A percentile compares a stretch with the other conserved stretches of the same genome.
phyloP scores from a whole-genome alignment of 1,140 invertebrate genomes.

The Acromyrmex echinatior region DNA sequence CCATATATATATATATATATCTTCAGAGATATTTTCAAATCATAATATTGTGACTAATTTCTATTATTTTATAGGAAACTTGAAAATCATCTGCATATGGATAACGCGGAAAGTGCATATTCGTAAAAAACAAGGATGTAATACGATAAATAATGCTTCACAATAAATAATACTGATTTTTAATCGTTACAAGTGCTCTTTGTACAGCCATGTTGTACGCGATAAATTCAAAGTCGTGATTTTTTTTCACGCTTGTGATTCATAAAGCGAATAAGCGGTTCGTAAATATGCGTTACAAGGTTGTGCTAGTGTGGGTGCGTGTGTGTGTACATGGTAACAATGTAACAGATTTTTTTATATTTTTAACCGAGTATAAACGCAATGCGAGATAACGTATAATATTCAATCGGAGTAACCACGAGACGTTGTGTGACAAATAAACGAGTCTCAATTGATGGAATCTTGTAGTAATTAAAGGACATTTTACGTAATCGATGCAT shows the following conservation, averaged over 20 bases:
- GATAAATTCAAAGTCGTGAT: constrained; percentile 47
- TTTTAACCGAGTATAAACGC: constrained; percentile 64
- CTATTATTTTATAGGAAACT: background rate
- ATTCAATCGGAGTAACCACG: background rate
- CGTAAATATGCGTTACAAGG: constrained; percentile 70
- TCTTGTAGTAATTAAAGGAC: constrained; percentile 54
- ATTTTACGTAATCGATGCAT: constrained; percentile 66
- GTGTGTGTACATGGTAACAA: constrained; percentile 46
- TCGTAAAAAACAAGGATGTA: constrained; percentile 14
- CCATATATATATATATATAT: too few relatives aligned
- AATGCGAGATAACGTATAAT: constrained; percentile 28
- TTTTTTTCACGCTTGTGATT: constrained; percentile 61
- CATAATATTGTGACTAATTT: background rate
- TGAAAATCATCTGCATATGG: background rate
- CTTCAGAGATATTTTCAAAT: background rate
- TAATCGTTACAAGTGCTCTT: constrained; percentile 51
- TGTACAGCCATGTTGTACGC: constrained; percentile 31
- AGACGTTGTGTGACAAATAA: constrained; percentile 41
- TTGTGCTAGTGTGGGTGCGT: constrained; percentile 23
- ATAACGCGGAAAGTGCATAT: constrained; percentile 13
- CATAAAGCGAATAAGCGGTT: constrained; percentile 72
- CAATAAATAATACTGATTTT: constrained; percentile 54
- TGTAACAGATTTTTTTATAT: constrained; percentile 66
- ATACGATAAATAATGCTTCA: constrained; percentile 47
- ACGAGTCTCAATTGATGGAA: constrained; percentile 45